Base-by-base conservation (phyloP, 2,888 invertebrate genomes). In the Carpatolechia fugitivella region DNA sequence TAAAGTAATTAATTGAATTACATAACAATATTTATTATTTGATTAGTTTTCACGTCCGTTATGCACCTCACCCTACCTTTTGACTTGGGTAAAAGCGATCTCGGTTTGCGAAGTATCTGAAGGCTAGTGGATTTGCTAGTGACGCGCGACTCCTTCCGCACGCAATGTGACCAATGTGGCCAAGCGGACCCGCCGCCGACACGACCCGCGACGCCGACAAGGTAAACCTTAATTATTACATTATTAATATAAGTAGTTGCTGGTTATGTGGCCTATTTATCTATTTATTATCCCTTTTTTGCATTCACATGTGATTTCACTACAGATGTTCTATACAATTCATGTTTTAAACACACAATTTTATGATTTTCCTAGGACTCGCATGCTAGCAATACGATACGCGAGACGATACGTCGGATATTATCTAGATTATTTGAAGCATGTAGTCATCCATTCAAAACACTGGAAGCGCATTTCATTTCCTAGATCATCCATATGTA, bases 301-400 rank as follows among this genome's bases (percentile, higher is more conserved):
- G 87, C 89, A 89, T 89, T 90, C 89, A 90, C 90, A 90, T 90
- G 90, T 90, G 90, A 90, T 89, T 89, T 90, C 90, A 89, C 90
- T 85, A 86, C 88, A 84, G 80, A 80, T 80, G 78, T 80, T 78
- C 74, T 78, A 81, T 80, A 83, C 82, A 81, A 82, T 85, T 85
- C 86, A 86, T 87, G 82, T 82, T 81, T 74, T 70, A 69, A 67
- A 72, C 24, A 69, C 64, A 61, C 62, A 64, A 57, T 38, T 56
- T 62, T 59, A 6, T 54, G 59, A 55, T 64, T 68, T 62, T 57
- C 52, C 63, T 53, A 60, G 55, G 60, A 61, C 67, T 62, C 80
- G 87, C 85, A 85, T 87, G 85, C 62, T 70, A 73, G 73, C n/a
- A n/a, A n/a, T n/a, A n/a, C n/a, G n/a, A n/a, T n/a, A 85, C 86